Conservation (phyloP, 2,888 invertebrate species). For the Drosophila cracens region DNA sequence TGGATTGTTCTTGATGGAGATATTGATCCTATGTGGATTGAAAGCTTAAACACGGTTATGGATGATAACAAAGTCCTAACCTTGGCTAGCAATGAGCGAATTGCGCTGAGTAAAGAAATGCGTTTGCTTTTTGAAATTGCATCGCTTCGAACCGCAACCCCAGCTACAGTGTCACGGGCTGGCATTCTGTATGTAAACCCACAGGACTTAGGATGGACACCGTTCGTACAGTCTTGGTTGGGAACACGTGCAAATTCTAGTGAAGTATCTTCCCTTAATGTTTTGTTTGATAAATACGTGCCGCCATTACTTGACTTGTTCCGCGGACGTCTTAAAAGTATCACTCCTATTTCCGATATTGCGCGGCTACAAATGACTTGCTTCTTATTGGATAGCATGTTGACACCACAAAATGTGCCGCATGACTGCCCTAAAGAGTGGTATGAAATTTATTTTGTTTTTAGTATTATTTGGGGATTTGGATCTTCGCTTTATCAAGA, state of each 20-base stretch:
- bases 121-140: constrained; percentile 97
- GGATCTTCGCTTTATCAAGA: constrained; percentile 96
- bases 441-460: constrained; percentile 96
- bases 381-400: constrained; percentile 92
- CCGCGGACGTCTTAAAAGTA: constrained; percentile 91
- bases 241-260: constrained; percentile 90
- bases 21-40: constrained; percentile 99
- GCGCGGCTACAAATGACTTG: constrained; percentile 95
- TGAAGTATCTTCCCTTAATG: constrained; percentile 92
- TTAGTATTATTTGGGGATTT: constrained; percentile 96
- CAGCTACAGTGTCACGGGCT: constrained; percentile 97
- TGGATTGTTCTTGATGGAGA: constrained; percentile 98
- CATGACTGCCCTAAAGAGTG: constrained; percentile 96
- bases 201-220: constrained; percentile 97
- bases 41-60: constrained; percentile 98
- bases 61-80: constrained; percentile 98
- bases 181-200: constrained; percentile 98
- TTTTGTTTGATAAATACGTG: constrained; percentile 97
- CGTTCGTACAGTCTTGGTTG: constrained; percentile 95
- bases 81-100: constrained; percentile 96
- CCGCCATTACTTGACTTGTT: constrained; percentile 92
- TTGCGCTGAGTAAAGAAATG: constrained; percentile 95
- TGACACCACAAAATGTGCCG: constrained; percentile 92
- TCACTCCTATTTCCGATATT: constrained; percentile 95
- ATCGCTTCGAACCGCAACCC: constrained; percentile 95